These are phyloP conservation scores for Caenorhabditis sp. DNA, from an alignment of 2,888 invertebrate species.

Conservation along the genomic window DNA sequence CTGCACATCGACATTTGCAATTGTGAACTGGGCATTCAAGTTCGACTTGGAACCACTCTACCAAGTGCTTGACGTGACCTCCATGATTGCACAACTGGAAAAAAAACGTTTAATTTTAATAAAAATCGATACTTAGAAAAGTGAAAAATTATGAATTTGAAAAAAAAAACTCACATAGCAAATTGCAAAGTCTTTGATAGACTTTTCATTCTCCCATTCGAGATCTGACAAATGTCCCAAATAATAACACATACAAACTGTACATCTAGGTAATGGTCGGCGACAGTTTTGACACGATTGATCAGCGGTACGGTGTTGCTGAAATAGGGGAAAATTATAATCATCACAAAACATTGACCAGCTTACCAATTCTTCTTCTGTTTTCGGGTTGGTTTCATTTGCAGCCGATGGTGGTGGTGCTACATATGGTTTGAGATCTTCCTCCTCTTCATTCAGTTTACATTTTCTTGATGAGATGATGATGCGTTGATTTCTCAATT, in stretches of 20 bases:
- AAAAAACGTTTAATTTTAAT: too few species aligned
- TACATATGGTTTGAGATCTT: neutral
- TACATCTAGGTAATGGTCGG: slow-evolving; percentile 20
- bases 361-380: slow-evolving; percentile 3
- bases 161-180: slow-evolving; percentile 4
- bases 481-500: neutral
- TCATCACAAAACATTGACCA: neutral
- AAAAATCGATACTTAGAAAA: neutral
- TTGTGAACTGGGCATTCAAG: slow-evolving; percentile 22
- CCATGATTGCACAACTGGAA: slow-evolving; percentile 35
- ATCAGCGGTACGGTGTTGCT: slow-evolving; percentile 8
- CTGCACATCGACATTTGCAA: slow-evolving; percentile 17
- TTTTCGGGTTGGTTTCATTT: neutral
- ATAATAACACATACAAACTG: slow-evolving; percentile 20
- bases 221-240: neutral
- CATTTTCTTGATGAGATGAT: neutral
- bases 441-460: neutral
- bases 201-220: slow-evolving; percentile 19
- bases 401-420: neutral
- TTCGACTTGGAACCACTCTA: slow-evolving; percentile 24
- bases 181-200: slow-evolving; percentile 19
- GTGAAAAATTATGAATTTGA: neutral
- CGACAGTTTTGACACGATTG: slow-evolving; percentile 30
- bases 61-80: slow-evolving; percentile 27
- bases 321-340: neutral